Evolutionary conservation across 1,140 invertebrate species (phyloP), one percentile per base, ranked within the genome.

Genomic region (Daktulosphaira vitifoliae): DNA sequence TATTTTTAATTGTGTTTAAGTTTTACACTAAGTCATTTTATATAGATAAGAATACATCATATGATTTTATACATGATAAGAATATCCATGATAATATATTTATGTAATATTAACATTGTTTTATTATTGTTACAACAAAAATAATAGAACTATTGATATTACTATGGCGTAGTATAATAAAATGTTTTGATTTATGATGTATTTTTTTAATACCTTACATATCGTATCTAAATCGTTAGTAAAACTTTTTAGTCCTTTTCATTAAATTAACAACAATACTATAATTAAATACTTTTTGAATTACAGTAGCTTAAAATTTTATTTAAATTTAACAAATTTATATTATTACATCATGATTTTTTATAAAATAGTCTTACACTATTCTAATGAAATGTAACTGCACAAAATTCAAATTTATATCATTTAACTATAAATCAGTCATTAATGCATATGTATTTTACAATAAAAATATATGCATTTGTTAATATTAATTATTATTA

Each of bases 381-480:
- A 62, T 46, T 42, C 37, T 59, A 46, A 29, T 38, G 29, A 33
- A 25, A 25, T 13, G 18, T 48, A 26, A 26, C 46, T 46, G 5
- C 5, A 11, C 29, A 6, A 11, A 33, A 33, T 33, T 33, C 29
- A 33, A 11, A 33, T 6, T 62, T 48, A 46, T 46, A 29, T 25
- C 22, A 62, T 62, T 33, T 33, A 48, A 2, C 42, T 62, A 62
- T 15, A 62, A 25, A 25, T 62, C 56, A 62, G 56, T 62, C 56
- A 48, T 62, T 62, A 62, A 39, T 62, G 3, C 42, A 62, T 62
- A n/a, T n/a, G n/a, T n/a, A n/a, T 44, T 39, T 44, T 48, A 62
- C 20, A 62, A 18, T 62, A 39, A n/a, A n/a, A n/a, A n/a, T n/a
- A 62, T 62, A 62, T 62, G 56, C 22, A 62, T 29, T 62, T 48